Evolutionary conservation across 2,113 vertebrate genomes (phyloP), one percentile per base, ranked within the genome.

Genomic region (Rhabdornis inornatus): DNA sequence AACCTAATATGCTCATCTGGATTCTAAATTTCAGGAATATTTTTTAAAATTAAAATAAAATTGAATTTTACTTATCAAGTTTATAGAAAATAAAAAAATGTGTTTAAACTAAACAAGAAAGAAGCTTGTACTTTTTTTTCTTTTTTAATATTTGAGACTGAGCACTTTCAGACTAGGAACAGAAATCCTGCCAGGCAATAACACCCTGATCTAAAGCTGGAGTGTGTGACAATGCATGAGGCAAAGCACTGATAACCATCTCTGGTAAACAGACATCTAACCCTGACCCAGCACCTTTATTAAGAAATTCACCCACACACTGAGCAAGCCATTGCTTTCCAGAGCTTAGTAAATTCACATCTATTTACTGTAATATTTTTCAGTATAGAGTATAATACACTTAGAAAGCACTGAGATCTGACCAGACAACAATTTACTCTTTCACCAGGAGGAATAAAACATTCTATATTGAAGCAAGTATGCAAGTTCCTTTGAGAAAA

Each of bases 391-490:
- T 61, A 23, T 59, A 90, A 90, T 47, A 37, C 39, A 59, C 23
- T 57, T 42, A 70, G 59, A 90, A 90, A 95, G 14, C 35, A 45
- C 23, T 30, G 60, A 91, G 25, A 47, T 45, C 30, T 49, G 27
- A 17, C n/a, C 76, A 85, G n/a, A 65, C 19, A 91, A 6, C 5
- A 35, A 35, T 70, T 91, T 77, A 17, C 45, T 74, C 37, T 69
- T 92, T 65, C 47, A 75, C 7, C 8, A 16, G 7, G 28, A 42
- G 6, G 45, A 89, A 77, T 31, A 86, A 79, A 90, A 55, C 4
- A 8, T 37, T 39, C 37, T 69, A 1, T n/a, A 55, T 2, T 27
- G 20, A 55, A 83, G 25, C 22, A 74, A 59, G 9, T 0, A 0
- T 70, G 14, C 7, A 69, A 81, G 24, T n/a, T 59, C 65, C 40